Percentiles rank a stretch among this genome's conserved stretches.
Conservation (phyloP, 2,113 vertebrate species). For the Orcinus orca region DNA sequence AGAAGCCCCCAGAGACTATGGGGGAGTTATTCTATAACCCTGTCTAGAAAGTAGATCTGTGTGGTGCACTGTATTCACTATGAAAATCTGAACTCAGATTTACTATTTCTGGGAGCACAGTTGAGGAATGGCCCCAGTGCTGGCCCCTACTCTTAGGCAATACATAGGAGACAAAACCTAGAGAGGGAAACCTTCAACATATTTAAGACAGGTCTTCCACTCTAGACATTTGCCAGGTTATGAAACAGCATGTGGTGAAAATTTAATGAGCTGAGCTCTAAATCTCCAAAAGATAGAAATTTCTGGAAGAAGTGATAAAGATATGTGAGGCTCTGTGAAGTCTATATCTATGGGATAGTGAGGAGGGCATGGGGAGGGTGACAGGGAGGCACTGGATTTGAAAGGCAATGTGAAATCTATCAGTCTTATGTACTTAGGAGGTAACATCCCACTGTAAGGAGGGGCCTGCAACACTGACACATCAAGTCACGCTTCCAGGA, state of each 20-base stretch:
- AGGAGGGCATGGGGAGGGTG: background rate
- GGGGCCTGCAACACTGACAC: accelerated
- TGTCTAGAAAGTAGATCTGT: background rate
- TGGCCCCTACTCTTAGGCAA: background rate
- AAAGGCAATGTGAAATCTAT: background rate
- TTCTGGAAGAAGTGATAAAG: background rate
- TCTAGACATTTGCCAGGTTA: background rate
- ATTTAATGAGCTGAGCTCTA: background rate
- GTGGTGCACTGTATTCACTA: background rate
- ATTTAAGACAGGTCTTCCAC: background rate
- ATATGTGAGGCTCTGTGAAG: background rate
- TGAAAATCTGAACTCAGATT: background rate
- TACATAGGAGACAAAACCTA: background rate
- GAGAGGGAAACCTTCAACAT: background rate
- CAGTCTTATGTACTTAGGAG: background rate
- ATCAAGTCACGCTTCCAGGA: background rate
- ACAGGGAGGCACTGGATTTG: background rate
- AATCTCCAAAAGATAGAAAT: background rate
- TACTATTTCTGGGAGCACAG: background rate
- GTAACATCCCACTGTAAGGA: background rate
- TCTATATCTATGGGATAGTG: background rate
- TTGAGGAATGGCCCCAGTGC: accelerated
- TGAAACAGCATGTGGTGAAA: background rate
- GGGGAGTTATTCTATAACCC: background rate
- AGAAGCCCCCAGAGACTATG: background rate